phyloP scores from a whole-genome alignment of 1,140 invertebrate species.

The Brachionus manjavacas region DNA sequence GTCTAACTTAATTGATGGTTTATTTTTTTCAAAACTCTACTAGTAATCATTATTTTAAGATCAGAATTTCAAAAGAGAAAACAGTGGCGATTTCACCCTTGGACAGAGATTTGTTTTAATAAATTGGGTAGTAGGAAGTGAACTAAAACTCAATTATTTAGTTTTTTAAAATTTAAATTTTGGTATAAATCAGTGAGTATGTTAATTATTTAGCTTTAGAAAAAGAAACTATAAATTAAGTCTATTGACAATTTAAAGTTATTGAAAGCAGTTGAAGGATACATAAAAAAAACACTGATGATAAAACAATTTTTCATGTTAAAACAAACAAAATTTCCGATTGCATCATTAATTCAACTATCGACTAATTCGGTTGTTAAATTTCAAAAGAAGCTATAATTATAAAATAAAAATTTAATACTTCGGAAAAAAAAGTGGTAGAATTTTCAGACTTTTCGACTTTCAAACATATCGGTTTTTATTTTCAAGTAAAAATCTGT shows the following conservation, averaged over 20 bases:
- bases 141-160: background rate
- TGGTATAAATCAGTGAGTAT: background rate
- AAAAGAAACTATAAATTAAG: background rate
- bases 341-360: background rate
- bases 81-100: background rate
- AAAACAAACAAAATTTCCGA: background rate
- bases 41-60: too few species aligned
- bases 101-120: background rate
- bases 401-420: background rate
- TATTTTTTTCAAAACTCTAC: background rate
- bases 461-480: background rate
- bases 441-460: background rate
- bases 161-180: background rate
- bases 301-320: background rate
- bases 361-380: background rate
- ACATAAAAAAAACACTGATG: background rate
- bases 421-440: background rate
- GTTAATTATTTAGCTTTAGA: background rate
- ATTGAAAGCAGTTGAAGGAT: background rate
- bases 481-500: background rate
- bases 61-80: too few species aligned
- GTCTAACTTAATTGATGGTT: background rate
- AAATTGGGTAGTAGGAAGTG: background rate
- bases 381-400: background rate
- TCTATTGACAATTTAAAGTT: background rate